A percentile compares a stretch with the other conserved stretches of the same genome.
phyloP scores from a whole-genome alignment of 2,888 invertebrate genomes.

The Hirtodrosophila confusa region DNA sequence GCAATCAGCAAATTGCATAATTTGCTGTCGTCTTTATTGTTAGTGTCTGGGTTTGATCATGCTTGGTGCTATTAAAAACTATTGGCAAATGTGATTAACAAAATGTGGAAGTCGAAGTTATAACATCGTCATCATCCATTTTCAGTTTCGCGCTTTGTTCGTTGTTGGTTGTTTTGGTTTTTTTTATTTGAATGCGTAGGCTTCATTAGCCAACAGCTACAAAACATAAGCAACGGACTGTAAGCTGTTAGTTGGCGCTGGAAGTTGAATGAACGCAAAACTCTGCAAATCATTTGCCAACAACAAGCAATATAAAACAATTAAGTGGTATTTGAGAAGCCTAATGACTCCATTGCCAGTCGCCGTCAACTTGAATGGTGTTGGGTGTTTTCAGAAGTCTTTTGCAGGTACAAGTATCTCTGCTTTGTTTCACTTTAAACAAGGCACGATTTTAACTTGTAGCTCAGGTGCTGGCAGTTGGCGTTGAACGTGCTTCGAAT shows the following conservation, averaged over 20 bases:
- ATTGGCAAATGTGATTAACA: constrained; percentile 51
- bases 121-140: constrained; percentile 18
- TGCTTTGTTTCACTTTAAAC: too few relatives aligned
- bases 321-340: constrained; percentile 46
- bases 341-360: constrained; percentile 41
- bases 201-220: constrained; percentile 23
- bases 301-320: constrained; percentile 25
- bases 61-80: constrained; percentile 55
- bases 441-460: too few relatives aligned
- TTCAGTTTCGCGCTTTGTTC: constrained; percentile 8
- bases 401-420: constrained; percentile 2
- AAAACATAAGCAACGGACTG: constrained; percentile 6
- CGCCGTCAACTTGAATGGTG: constrained; percentile 19
- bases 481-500: constrained; percentile 7
- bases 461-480: neutral
- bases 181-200: constrained; percentile 34
- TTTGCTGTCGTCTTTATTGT: constrained; percentile 14
- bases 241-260: constrained; percentile 17
- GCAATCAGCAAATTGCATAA: constrained; percentile 39
- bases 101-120: constrained; percentile 22
- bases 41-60: constrained; percentile 35
- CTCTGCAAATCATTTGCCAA: constrained; percentile 30
- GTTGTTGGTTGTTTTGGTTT: constrained; percentile 8
- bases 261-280: constrained; percentile 51
- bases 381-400: constrained; percentile 11